Evolutionary conservation across 2,113 vertebrate species (phyloP).

Genomic region (Hippopotamus amphibius): DNA sequence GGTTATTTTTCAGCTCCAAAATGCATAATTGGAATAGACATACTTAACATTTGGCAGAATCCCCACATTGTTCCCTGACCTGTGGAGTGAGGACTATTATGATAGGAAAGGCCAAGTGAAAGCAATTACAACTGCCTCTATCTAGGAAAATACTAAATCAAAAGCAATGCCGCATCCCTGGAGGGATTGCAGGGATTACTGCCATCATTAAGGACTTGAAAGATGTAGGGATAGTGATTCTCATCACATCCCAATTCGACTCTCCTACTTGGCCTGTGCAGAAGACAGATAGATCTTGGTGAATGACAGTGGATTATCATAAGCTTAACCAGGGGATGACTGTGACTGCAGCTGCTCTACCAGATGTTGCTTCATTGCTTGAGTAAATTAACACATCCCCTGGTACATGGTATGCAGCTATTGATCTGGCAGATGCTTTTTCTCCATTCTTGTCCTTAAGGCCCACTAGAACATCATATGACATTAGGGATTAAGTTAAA

Average conservation of each 20-base stretch:
- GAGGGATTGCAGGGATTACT: neutral
- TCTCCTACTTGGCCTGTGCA: neutral
- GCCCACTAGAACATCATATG: neutral
- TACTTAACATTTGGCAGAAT: neutral
- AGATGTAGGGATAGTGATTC: neutral
- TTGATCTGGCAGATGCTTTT: slow-evolving; percentile 4
- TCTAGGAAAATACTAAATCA: slow-evolving; percentile 6
- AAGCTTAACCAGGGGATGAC: neutral
- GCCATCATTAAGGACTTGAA: neutral
- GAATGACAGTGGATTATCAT: neutral
- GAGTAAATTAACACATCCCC: neutral
- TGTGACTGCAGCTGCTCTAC: neutral
- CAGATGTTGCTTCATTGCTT: neutral
- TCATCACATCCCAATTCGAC: neutral
- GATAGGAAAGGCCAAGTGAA: neutral
- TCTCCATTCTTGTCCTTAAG: neutral
- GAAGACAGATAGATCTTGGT: neutral
- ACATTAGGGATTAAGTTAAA: neutral
- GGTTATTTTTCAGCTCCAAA: neutral
- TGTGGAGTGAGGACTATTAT: neutral
- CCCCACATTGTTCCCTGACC: neutral
- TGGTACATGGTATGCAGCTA: neutral
- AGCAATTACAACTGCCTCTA: neutral
- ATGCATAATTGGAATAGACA: neutral
- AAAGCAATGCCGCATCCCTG: neutral